Conservation (phyloP, 64 coral and sea anemone genomes). For the Cladopsammia gracilis region DNA sequence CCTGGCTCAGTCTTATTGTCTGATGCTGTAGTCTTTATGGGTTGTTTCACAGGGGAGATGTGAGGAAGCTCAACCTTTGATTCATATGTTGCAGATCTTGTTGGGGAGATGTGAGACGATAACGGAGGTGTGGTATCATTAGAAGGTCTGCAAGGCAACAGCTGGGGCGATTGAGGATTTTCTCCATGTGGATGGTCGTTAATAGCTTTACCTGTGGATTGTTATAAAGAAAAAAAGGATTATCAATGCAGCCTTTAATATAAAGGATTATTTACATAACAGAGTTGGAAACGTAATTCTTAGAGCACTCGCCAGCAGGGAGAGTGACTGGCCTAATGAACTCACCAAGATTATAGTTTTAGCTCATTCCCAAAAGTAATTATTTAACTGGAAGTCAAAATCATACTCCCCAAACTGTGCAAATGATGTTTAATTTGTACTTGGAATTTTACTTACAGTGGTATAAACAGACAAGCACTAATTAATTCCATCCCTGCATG, state of each 20-base stretch:
- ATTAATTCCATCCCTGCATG: too few species aligned
- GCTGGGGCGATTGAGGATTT: background rate
- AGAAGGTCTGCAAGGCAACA: background rate
- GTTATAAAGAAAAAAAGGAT: background rate
- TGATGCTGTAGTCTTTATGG: background rate
- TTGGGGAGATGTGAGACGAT: background rate
- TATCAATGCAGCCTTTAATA: background rate
- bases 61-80: background rate
- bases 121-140: background rate
- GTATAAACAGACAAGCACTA: too few species aligned
- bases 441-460: too few species aligned
- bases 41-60: background rate
- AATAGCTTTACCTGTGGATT: background rate
- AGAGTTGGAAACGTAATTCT: too few species aligned
- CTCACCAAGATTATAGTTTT: too few species aligned
- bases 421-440: too few species aligned
- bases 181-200: slow-evolving; percentile 8
- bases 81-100: background rate
- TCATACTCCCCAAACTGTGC: too few species aligned
- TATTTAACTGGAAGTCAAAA: too few species aligned
- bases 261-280: too few species aligned
- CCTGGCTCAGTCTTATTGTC: background rate
- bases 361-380: too few species aligned
- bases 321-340: too few species aligned
- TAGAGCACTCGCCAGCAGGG: too few species aligned